phyloP scores from a whole-genome alignment of 2,113 vertebrate species.

The Gopherus flavomarginatus region DNA sequence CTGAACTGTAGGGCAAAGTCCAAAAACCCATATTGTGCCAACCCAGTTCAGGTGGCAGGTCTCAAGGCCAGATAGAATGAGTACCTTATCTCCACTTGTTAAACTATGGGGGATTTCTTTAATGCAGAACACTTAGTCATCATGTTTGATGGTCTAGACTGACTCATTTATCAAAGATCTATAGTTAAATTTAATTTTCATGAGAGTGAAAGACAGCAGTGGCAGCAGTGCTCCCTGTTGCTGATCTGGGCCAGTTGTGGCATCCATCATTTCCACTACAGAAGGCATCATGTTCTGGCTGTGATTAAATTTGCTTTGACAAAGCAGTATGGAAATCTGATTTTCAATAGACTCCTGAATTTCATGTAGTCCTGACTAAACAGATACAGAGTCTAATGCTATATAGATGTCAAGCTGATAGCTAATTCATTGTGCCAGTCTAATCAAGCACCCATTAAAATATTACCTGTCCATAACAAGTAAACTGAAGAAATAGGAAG shows the following conservation, averaged over 20 bases:
- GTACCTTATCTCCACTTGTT: conserved; percentile 45
- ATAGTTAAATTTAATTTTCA: conserved; percentile 84
- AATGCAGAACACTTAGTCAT: conserved; percentile 80
- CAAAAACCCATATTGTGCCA: not conserved
- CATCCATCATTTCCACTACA: too few species aligned
- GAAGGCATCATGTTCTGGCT: conserved; percentile 69
- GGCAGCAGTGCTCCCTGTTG: conserved; percentile 73
- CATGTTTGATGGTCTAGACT: conserved; percentile 71
- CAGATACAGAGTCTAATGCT: conserved; percentile 80
- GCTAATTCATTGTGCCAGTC: conserved; percentile 82
- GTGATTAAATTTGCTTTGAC: conserved; percentile 88
- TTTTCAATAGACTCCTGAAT: conserved; percentile 84
- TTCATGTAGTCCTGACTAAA: conserved; percentile 84
- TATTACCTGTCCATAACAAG: conserved; percentile 79
- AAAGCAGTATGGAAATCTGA: conserved; percentile 85
- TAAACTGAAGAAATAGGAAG: conserved; percentile 58
- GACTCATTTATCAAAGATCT: conserved; percentile 83
- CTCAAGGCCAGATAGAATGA: conserved; percentile 69
- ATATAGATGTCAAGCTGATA: conserved; percentile 74
- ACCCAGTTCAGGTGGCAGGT: not conserved
- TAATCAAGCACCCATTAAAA: conserved; percentile 83
- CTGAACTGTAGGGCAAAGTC: not conserved
- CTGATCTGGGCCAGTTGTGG: conserved; percentile 74
- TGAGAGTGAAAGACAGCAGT: conserved; percentile 75
- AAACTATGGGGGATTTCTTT: conserved; percentile 70